phyloP scores from a whole-genome alignment of 2,797 vertebrate genomes.

The Kryptopterus vitreolus region DNA sequence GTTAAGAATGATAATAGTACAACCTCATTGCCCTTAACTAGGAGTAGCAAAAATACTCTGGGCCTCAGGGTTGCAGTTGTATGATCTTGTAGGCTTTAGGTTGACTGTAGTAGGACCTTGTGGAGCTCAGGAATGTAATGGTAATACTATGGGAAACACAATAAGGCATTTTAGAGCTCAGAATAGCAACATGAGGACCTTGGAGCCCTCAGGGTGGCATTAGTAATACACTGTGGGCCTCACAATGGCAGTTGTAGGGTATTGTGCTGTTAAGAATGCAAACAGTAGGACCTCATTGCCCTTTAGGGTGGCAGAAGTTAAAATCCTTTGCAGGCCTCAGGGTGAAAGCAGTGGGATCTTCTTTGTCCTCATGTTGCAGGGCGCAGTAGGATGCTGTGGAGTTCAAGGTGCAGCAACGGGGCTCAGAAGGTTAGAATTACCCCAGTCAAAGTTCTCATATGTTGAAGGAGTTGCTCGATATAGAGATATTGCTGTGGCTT shows the following conservation, averaged over 20 bases:
- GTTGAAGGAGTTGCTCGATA: slow-evolving; percentile 15
- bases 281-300: background rate
- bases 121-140: background rate
- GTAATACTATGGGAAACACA: background rate
- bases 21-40: too few relatives aligned
- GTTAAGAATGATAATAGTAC: background rate
- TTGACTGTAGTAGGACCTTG: background rate
- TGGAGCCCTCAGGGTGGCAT: background rate
- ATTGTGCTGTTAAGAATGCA: background rate
- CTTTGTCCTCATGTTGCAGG: background rate
- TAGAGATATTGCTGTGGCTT: background rate
- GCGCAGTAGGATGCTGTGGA: background rate
- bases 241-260: background rate
- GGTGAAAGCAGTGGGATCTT: background rate
- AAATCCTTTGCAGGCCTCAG: background rate
- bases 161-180: background rate
- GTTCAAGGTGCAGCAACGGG: background rate
- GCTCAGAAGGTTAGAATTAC: background rate
- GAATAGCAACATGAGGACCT: background rate
- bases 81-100: background rate
- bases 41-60: background rate
- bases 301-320: background rate
- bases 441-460: background rate
- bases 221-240: background rate
- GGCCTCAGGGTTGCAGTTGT: background rate